Conservation (phyloP, 2,888 invertebrate species). For the Meiosimyza platycephala region DNA sequence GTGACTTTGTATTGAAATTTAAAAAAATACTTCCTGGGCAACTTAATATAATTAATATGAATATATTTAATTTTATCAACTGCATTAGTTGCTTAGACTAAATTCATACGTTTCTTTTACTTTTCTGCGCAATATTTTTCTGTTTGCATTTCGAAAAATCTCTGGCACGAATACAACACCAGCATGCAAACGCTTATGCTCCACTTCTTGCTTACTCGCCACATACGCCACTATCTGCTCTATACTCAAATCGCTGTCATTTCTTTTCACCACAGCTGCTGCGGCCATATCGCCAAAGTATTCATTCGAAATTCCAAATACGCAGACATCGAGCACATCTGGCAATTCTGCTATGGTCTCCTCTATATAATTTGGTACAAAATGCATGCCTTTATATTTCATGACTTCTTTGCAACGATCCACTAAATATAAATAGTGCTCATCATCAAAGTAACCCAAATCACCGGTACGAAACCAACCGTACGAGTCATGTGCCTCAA, state of each 20-base stretch:
- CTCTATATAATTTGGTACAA: conserved; percentile 59
- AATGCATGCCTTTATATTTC: conserved; percentile 55
- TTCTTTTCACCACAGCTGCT: conserved; percentile 52
- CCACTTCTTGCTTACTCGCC: conserved; percentile 5
- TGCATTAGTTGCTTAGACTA: too few relatives aligned
- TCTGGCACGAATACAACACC: conserved; percentile 13
- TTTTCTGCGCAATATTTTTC: background rate
- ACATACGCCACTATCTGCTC: conserved; percentile 49
- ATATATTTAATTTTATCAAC: too few relatives aligned
- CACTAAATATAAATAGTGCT: conserved; percentile 54
- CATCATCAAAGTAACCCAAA: conserved; percentile 56
- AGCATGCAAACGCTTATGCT: conserved; percentile 19
- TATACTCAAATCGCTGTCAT: conserved; percentile 44
- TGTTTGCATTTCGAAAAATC: conserved; percentile 6
- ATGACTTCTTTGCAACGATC: conserved; percentile 61
- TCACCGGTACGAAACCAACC: conserved; percentile 51
- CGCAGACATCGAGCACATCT: conserved; percentile 55
- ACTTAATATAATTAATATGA: too few relatives aligned
- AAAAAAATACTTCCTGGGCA: too few relatives aligned
- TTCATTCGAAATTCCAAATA: conserved; percentile 55
- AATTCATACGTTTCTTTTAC: background rate
- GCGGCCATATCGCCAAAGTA: conserved; percentile 53
- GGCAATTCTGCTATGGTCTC: conserved; percentile 50
- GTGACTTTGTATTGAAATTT: too few relatives aligned
- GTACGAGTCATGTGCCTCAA: conserved; percentile 51